Percentiles rank a stretch among this genome's conserved stretches.
Conservation (phyloP, 2,113 vertebrate genomes). For the Heterotilapia buettikoferi region DNA sequence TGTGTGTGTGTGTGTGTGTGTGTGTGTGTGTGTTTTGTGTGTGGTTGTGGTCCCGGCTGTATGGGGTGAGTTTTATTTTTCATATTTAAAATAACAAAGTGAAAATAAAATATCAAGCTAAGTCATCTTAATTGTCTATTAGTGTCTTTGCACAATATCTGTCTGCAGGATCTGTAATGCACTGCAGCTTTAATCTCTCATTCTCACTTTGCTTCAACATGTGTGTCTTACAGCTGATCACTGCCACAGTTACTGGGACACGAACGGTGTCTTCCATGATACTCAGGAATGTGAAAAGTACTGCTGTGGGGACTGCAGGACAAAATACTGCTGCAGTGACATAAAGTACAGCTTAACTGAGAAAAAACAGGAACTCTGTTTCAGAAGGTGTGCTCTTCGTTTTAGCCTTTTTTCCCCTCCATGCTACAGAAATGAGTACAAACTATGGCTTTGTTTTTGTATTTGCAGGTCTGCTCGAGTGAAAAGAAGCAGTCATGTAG, state of each 20-base stretch:
- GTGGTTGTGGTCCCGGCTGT: neutral
- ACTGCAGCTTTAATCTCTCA: fast-evolving
- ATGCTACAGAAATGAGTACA: neutral
- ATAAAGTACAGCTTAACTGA: neutral
- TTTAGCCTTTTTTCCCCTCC: fast-evolving
- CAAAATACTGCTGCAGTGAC: neutral
- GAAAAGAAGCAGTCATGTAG: neutral
- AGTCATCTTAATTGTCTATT: neutral
- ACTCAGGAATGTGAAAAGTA: neutral
- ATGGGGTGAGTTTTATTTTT: neutral
- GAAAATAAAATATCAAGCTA: neutral
- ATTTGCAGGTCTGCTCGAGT: neutral
- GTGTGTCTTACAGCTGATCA: fast-evolving
- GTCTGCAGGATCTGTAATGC: neutral
- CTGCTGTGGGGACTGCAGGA: neutral
- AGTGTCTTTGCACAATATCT: fast-evolving
- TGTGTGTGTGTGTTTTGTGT: neutral
- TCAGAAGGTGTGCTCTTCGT: neutral
- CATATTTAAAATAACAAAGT: neutral
- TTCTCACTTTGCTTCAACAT: neutral
- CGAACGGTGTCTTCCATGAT: neutral
- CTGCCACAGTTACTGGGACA: neutral
- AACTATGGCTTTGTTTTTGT: neutral
- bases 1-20: neutral
- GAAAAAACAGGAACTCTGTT: neutral